Evolutionary conservation across 2,888 invertebrate genomes (phyloP).

Genomic region (Drosophila nr. fundita): DNA sequence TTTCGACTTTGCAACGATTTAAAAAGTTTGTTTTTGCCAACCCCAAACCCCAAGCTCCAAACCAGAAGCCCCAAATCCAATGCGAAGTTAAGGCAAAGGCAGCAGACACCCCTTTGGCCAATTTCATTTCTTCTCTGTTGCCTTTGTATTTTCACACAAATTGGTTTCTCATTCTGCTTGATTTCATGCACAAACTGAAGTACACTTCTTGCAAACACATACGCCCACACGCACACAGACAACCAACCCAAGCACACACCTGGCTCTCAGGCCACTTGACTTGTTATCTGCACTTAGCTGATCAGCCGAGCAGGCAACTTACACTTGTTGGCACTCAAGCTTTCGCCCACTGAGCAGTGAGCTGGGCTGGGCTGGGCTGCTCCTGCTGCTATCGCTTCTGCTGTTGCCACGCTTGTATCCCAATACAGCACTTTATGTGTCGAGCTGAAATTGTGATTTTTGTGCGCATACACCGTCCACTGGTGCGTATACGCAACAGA

Average conservation of each 20-base stretch:
- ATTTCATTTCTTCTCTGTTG: slow-evolving; percentile 58
- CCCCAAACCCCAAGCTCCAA: slow-evolving; percentile 15
- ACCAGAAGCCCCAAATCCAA: slow-evolving; percentile 29
- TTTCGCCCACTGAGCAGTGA: background rate
- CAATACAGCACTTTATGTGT: slow-evolving; percentile 47
- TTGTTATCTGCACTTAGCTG: slow-evolving; percentile 77
- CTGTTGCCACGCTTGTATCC: slow-evolving; percentile 16
- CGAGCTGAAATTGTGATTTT: slow-evolving; percentile 60
- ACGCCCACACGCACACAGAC: slow-evolving; percentile 1
- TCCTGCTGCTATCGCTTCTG: background rate
- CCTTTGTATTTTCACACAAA: slow-evolving; percentile 70
- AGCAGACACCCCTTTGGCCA: slow-evolving; percentile 57
- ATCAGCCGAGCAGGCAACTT: slow-evolving; percentile 68
- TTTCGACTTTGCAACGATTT: slow-evolving; percentile 56
- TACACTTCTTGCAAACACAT: slow-evolving; percentile 56
- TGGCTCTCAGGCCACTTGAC: slow-evolving; percentile 65
- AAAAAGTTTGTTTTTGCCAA: slow-evolving; percentile 60
- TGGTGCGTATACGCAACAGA: slow-evolving; percentile 64
- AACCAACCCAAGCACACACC: slow-evolving; percentile 8
- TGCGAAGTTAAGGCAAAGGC: slow-evolving; percentile 29
- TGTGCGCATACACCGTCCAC: slow-evolving; percentile 24
- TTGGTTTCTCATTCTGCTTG: slow-evolving; percentile 77
- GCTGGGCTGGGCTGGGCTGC: slow-evolving; percentile 2
- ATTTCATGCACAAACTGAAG: slow-evolving; percentile 73
- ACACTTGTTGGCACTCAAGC: slow-evolving; percentile 75